phyloP scores from a whole-genome alignment of 2,888 invertebrate species.

The Campaea margaritaria region DNA sequence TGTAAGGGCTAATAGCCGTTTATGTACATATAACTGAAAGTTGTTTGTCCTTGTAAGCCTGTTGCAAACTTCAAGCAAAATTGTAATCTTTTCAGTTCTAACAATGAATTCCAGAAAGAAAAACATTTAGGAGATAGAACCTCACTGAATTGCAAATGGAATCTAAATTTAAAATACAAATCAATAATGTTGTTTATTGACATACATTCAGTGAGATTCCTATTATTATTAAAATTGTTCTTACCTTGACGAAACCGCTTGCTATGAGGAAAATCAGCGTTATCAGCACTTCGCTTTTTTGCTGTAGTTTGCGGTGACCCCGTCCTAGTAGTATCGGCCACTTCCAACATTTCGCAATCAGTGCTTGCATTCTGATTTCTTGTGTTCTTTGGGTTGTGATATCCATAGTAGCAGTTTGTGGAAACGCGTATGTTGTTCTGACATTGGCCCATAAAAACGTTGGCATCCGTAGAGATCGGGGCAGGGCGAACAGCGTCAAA shows the following conservation, averaged over 20 bases:
- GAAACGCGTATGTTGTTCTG: slow-evolving; percentile 76
- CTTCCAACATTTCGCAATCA: slow-evolving; percentile 78
- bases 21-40: too few species aligned
- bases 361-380: slow-evolving; percentile 54
- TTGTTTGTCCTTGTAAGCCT: slow-evolving; percentile 8
- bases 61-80: slow-evolving; percentile 10
- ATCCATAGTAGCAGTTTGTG: slow-evolving; percentile 83
- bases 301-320: slow-evolving; percentile 54
- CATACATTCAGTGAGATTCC: slow-evolving; percentile 62
- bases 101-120: background rate
- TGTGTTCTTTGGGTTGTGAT: slow-evolving; percentile 65
- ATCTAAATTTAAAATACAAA: background rate
- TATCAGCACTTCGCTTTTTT: slow-evolving; percentile 76
- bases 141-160: slow-evolving; percentile 53
- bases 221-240: slow-evolving; percentile 47
- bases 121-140: slow-evolving; percentile 40
- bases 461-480: slow-evolving; percentile 70
- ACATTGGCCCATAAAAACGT: slow-evolving; percentile 71
- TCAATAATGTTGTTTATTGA: background rate
- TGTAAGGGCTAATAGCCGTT: too few species aligned
- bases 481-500: slow-evolving; percentile 78
- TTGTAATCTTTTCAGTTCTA: background rate
- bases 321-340: slow-evolving; percentile 47
- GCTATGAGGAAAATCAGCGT: slow-evolving; percentile 63
- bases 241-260: slow-evolving; percentile 80